These are phyloP conservation scores for Cynopterus sphinx DNA, from an alignment of 2,797 vertebrate species.

Conservation along the genomic window DNA sequence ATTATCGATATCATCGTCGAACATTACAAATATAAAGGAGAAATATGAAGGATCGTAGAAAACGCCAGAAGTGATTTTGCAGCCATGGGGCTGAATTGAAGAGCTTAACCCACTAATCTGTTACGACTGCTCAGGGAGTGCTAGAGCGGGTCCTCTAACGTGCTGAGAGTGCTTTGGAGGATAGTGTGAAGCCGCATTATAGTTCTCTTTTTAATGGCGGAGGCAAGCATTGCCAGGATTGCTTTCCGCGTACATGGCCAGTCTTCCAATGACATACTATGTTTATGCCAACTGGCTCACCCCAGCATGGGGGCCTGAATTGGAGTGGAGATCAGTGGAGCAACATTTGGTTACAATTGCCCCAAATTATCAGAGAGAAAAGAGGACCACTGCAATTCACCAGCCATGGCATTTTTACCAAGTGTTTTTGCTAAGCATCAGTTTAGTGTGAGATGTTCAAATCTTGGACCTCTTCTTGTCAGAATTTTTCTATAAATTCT, in stretches of 20 bases:
- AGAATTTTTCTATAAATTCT: slow-evolving; percentile 61
- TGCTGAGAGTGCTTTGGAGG: neutral
- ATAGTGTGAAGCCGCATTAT: neutral
- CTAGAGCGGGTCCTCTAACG: neutral
- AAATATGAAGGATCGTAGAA: slow-evolving; percentile 22
- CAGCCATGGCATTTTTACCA: slow-evolving; percentile 78
- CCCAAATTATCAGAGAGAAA: slow-evolving; percentile 82
- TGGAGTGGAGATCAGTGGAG: slow-evolving; percentile 84
- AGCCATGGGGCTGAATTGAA: slow-evolving; percentile 37
- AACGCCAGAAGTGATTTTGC: neutral
- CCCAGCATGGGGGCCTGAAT: slow-evolving; percentile 82
- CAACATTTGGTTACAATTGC: slow-evolving; percentile 84
- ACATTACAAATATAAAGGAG: neutral
- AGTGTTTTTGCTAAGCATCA: slow-evolving; percentile 76
- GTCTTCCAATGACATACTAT: slow-evolving; percentile 67
- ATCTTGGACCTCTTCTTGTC: slow-evolving; percentile 74
- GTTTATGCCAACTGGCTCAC: slow-evolving; percentile 75
- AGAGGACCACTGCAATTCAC: slow-evolving; percentile 84
- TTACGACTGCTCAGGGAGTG: slow-evolving; percentile 42
- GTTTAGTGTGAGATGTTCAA: slow-evolving; percentile 79
- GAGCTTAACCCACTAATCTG: slow-evolving; percentile 64
- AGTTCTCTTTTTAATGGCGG: slow-evolving; percentile 37
- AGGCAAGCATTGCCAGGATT: slow-evolving; percentile 34
- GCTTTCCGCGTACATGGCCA: neutral
- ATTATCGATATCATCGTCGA: neutral